phyloP scores from a whole-genome alignment of 2,113 vertebrate genomes.

The Aspidoscelis tigris region DNA sequence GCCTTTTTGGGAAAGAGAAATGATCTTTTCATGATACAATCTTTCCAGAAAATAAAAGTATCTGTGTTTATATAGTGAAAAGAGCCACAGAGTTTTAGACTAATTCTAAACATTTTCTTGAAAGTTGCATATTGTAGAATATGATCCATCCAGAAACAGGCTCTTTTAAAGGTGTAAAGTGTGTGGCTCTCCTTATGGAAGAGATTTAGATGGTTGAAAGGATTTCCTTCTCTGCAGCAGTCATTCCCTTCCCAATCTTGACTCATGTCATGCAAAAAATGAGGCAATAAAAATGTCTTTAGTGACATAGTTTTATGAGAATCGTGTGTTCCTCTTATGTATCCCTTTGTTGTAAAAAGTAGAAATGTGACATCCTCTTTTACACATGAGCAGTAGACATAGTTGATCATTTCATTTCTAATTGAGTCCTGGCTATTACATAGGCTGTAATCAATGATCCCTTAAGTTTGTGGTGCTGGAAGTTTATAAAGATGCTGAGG shows the following conservation, averaged over 20 bases:
- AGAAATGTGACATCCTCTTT: neutral
- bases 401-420: neutral
- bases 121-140: too few species aligned
- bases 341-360: neutral
- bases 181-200: too few species aligned
- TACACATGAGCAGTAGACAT: neutral
- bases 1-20: neutral
- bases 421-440: neutral
- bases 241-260: neutral
- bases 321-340: neutral
- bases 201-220: neutral
- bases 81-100: neutral
- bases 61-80: neutral
- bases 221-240: neutral
- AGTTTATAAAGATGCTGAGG: neutral
- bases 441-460: neutral
- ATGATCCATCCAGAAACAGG: neutral
- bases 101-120: neutral
- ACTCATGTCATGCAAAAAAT: neutral
- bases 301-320: neutral
- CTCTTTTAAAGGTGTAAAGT: neutral
- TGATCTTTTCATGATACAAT: neutral
- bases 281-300: neutral
- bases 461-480: neutral
- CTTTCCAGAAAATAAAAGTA: too few species aligned